Conservation (phyloP, 2,888 invertebrate species). For the Drosophila fulvimacula region DNA sequence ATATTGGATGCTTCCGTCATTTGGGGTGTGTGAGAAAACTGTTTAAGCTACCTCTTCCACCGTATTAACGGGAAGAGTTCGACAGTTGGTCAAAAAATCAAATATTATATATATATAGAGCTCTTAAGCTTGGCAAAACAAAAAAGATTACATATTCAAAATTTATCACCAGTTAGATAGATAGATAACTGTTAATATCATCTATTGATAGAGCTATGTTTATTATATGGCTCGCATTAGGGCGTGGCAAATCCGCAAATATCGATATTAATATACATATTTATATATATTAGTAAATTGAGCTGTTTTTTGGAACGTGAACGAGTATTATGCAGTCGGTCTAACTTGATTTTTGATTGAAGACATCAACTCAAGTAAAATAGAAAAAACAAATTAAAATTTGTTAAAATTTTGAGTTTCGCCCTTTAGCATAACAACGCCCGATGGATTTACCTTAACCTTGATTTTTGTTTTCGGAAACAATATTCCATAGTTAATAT, state of each 20-base stretch:
- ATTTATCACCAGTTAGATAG: not conserved
- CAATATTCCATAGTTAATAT: slow-evolving; percentile 93
- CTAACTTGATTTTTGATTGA: not conserved
- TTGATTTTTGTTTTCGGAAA: slow-evolving; percentile 95
- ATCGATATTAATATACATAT: not conserved
- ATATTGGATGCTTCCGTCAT: not conserved
- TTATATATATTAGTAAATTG: not conserved
- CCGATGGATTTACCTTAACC: slow-evolving; percentile 96
- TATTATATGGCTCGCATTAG: slow-evolving; percentile 4
- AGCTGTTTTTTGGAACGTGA: not conserved
- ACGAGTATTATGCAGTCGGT: not conserved
- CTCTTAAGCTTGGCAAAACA: not conserved
- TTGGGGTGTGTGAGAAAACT: not conserved
- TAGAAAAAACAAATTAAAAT: slow-evolving; percentile 29
- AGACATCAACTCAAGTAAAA: not conserved
- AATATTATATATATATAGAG: not conserved
- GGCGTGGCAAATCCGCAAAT: slow-evolving; percentile 13
- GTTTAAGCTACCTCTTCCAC: not conserved
- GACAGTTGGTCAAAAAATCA: not conserved
- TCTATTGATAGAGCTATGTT: not conserved
- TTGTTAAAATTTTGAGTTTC: slow-evolving; percentile 87
- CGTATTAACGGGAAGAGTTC: not conserved
- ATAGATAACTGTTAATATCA: not conserved
- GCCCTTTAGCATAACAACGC: slow-evolving; percentile 93
- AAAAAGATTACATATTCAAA: not conserved